Conservation (phyloP, 2,888 invertebrate species). For the Ormia ochracea region DNA sequence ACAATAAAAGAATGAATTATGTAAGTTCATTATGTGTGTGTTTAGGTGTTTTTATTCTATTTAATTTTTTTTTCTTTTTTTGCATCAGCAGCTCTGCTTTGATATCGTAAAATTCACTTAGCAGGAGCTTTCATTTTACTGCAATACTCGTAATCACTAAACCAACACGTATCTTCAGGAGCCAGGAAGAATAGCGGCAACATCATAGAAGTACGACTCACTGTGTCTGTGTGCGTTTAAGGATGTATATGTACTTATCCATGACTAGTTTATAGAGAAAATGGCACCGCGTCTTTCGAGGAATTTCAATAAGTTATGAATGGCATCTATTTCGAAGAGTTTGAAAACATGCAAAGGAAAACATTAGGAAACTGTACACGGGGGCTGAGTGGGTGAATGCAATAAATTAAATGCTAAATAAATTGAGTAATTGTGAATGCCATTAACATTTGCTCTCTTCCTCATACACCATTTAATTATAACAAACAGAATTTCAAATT, state of each 20-base stretch:
- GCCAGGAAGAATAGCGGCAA: slow-evolving; percentile 38
- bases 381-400: neutral
- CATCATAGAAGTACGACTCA: neutral
- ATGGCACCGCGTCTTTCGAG: slow-evolving; percentile 37
- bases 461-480: neutral
- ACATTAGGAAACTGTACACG: slow-evolving; percentile 1
- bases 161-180: slow-evolving; percentile 45
- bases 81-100: slow-evolving; percentile 1
- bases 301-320: slow-evolving; percentile 57
- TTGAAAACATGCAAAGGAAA: slow-evolving; percentile 2
- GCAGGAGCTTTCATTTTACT: slow-evolving; percentile 37
- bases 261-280: slow-evolving; percentile 40
- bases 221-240: neutral
- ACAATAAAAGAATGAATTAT: neutral
- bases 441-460: neutral
- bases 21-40: slow-evolving; percentile 22
- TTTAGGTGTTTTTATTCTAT: too few species aligned
- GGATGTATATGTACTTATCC: neutral
- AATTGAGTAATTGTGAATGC: slow-evolving; percentile 25
- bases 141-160: slow-evolving; percentile 33
- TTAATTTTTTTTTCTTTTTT: too few species aligned
- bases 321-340: slow-evolving; percentile 36
- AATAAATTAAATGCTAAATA: slow-evolving; percentile 46
- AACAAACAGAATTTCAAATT: slow-evolving; percentile 25
- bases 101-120: slow-evolving; percentile 59